Evolutionary conservation across 2,113 vertebrate genomes (phyloP), one percentile per base, ranked within the genome.

Genomic region (Festucalex cinctus): DNA sequence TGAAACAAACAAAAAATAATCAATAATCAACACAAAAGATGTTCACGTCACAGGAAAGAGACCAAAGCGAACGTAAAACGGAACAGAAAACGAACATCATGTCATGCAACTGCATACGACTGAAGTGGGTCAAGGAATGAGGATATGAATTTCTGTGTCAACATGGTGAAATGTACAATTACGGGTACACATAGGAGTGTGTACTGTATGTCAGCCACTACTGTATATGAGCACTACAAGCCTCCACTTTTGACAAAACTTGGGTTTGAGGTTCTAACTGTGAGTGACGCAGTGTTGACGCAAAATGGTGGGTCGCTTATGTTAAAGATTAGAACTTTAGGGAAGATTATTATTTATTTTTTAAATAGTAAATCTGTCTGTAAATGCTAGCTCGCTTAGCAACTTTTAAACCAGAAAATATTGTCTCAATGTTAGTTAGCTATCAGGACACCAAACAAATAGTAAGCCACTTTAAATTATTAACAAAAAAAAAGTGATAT

Each of bases 61-160:
- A 20, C 73, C 84, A 69, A 81, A 76, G 71, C 32, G 64, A 70
- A 90, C 80, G 76, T 85, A 19, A 32, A 88, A 87, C 83, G 70
- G 74, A 85, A 87, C 90, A 71, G 51, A 84, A 75, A 71, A 46
- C 63, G 56, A 44, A 51, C 73, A 64, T 54, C 79, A 83, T 78
- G 73, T 86, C 90, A 88, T 96, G 95, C 95, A 91, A 83, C 85
- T 91, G 88, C 89, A 91, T 71, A 74, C 91, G 82, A 89, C 85
- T 85, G 70, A 94, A 93, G 91, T 81, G 79, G 92, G 88, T 89
- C 78, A 84, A 80, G 88, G 83, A 89, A 93, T 94, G 92, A 94
- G 85, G 86, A 84, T 70, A 88, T 95, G 95, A 96, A 97, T 97
- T 97, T 97, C 95, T 95, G 94, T 95, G 95, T 96, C 94, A 91